Evolutionary conservation across 2,888 invertebrate genomes (phyloP).

Genomic region (Podabrus alpinus): DNA sequence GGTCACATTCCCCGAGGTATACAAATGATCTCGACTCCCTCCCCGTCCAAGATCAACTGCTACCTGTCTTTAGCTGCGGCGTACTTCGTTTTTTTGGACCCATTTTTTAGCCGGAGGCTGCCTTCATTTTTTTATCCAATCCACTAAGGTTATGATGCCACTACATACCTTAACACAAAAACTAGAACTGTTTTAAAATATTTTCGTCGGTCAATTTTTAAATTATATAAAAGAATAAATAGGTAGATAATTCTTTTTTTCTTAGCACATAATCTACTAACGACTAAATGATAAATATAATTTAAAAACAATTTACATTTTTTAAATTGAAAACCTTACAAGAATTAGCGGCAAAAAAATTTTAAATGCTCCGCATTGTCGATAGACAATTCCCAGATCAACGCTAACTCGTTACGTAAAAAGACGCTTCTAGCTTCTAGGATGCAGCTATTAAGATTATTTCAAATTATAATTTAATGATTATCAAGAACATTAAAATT

Average conservation of each 20-base stretch:
- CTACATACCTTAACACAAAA: conserved; percentile 38
- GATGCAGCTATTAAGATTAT: neutral
- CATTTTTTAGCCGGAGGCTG: conserved; percentile 48
- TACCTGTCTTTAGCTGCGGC: conserved; percentile 56
- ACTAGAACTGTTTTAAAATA: conserved; percentile 28
- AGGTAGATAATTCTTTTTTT: neutral
- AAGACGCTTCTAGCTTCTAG: neutral
- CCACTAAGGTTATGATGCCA: conserved; percentile 39
- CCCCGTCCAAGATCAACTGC: conserved; percentile 42
- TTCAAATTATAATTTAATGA: conserved; percentile 3
- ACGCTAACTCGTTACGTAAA: neutral
- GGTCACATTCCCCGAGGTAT: conserved; percentile 58
- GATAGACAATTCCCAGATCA: neutral
- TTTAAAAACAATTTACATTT: neutral
- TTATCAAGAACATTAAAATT: conserved; percentile 2
- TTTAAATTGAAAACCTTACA: neutral
- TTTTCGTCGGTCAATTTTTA: conserved; percentile 16
- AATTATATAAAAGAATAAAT: neutral
- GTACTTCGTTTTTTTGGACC: conserved; percentile 53
- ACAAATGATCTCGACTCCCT: conserved; percentile 55
- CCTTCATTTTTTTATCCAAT: conserved; percentile 48
- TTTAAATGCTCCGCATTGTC: neutral
- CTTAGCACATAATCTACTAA: neutral
- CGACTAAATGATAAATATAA: conserved; percentile 4
- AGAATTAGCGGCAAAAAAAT: neutral